Base-by-base conservation (phyloP, 2,797 vertebrate genomes). In the Aplochiton taeniatus region DNA sequence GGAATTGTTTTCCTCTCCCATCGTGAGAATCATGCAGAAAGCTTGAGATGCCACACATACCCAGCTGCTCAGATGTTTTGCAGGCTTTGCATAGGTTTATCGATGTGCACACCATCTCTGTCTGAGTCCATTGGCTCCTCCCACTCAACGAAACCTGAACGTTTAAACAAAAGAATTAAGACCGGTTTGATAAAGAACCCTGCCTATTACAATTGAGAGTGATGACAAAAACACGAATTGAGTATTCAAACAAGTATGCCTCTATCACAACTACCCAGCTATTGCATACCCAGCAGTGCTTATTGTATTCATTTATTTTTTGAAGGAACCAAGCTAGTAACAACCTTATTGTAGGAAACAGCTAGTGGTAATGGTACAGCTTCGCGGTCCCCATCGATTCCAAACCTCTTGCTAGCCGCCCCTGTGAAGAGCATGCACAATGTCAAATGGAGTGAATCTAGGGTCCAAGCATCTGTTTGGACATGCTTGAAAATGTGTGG, bases 381-480 rank as follows among this genome's bases (percentile, higher is more conserved):
- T 74, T 96, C 95, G 44, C 94, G 91, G 65, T 98, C 96, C 16
- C 93, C 94, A 9, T 96, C 95, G 3, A 99, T 97, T 6, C 97
- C 97, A 78, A 98, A 92, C 70, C 96, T 88, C 77, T 98, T 98
- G 75, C 94, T 92, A 51, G 94, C 97, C 0, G 95, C 91, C 70
- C 96, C 97, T 99, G 73, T 11, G 65, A 11, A 72, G 44, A 70
- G 2, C 70, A 59, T 13, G 31, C 31, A 31, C 31, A 9, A 19
- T 17, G 14, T 18, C 14, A n/a, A 18, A 16, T 9, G 8, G 9
- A 17, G 51, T 31, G 31, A 31, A 31, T 31, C 31, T 31, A 31
- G 43, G 56, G 16, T 13, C n/a, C n/a, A n/a, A 5, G 31, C 31
- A 5, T 31, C 46, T 16, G 16, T 10, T 4, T 52, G 4, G 50